Evolutionary conservation across 2,888 invertebrate species (phyloP).

Genomic region (Gymnocheta viridis): DNA sequence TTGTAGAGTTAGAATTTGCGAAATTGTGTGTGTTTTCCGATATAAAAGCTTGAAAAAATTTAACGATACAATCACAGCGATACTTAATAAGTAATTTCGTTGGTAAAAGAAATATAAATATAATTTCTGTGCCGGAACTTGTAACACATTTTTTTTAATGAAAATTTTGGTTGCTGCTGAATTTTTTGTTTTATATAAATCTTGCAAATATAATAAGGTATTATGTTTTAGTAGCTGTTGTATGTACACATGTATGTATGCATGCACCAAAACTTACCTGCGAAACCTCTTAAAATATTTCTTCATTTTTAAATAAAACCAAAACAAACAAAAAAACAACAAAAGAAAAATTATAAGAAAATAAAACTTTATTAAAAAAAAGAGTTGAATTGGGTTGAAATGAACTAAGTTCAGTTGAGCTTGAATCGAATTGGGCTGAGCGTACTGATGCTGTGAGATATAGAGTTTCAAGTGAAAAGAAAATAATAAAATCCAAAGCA

Average conservation of each 20-base stretch:
- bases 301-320: conserved; percentile 23
- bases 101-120: no score
- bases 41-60: no score
- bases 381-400: conserved; percentile 35
- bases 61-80: no score
- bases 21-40: no score
- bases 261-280: neutral
- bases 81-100: no score
- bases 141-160: no score
- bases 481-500: conserved; percentile 79
- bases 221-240: no score
- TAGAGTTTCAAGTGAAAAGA: conserved; percentile 45
- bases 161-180: no score
- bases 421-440: conserved; percentile 3
- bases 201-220: no score
- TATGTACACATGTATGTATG: neutral
- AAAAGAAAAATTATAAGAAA: neutral
- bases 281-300: conserved; percentile 20
- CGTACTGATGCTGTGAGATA: conserved; percentile 12
- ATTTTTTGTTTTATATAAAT: no score
- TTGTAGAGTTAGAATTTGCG: no score
- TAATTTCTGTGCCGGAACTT: no score
- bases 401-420: conserved; percentile 34
- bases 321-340: neutral
- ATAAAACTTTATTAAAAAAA: conserved; percentile 9